phyloP scores from a whole-genome alignment of 2,113 vertebrate species.

The Bucco capensis region DNA sequence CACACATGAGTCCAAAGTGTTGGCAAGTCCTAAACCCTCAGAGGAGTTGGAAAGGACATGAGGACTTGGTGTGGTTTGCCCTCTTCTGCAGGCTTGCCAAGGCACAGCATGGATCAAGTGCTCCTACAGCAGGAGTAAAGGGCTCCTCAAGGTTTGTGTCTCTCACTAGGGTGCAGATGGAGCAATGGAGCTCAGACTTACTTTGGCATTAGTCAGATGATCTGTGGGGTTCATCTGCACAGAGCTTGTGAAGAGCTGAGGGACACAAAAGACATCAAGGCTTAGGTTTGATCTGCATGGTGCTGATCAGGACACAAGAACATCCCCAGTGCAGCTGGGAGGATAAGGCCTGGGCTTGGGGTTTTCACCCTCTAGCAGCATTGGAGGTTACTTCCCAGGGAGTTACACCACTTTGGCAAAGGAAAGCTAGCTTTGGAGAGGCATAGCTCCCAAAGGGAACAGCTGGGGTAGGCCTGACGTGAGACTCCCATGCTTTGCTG shows the following conservation, averaged over 20 bases:
- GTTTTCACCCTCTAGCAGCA: not conserved
- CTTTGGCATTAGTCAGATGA: constrained; percentile 78
- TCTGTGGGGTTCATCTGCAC: constrained; percentile 83
- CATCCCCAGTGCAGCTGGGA: not conserved
- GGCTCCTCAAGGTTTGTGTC: not conserved
- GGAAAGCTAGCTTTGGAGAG: not conserved
- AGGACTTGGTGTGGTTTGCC: no score
- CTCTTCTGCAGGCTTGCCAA: no score
- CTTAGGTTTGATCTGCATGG: constrained; percentile 28
- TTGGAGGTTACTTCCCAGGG: no score
- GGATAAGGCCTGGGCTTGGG: not conserved
- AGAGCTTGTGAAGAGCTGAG: constrained; percentile 82
- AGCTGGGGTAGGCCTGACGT: not conserved
- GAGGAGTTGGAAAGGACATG: no score
- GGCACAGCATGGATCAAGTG: not conserved
- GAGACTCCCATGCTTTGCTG: not conserved
- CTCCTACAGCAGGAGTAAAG: not conserved
- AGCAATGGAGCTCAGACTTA: constrained; percentile 74
- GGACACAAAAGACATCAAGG: constrained; percentile 71
- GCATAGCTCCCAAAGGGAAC: not conserved
- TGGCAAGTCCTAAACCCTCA: no score
- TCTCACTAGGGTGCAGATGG: not conserved
- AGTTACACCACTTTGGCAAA: not conserved
- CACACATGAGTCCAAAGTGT: no score
- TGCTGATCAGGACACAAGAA: not conserved